Conservation (phyloP, 2,113 vertebrate genomes). For the Dromiciops gliroides region DNA sequence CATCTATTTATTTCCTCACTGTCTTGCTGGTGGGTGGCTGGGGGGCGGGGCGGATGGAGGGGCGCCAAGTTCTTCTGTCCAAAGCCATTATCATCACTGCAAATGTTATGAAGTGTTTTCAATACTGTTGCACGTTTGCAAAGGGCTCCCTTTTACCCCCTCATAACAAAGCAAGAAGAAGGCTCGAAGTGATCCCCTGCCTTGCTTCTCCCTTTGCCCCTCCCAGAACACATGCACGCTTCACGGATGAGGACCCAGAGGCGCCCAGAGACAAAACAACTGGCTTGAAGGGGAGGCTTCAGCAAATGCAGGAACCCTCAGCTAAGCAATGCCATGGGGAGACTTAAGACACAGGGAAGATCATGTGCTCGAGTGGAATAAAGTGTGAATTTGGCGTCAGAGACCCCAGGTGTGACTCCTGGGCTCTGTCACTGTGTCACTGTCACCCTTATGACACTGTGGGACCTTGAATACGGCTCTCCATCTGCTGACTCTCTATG, state of each 20-base stretch:
- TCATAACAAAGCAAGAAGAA: background rate
- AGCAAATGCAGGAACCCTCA: background rate
- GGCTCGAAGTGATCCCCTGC: background rate
- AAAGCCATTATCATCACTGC: background rate
- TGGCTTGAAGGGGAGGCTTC: background rate
- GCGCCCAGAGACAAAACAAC: background rate
- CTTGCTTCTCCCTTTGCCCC: background rate
- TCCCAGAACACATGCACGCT: background rate
- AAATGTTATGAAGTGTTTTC: background rate
- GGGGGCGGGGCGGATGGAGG: no score
- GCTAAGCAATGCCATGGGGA: conserved; percentile 17
- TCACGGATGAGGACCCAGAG: background rate
- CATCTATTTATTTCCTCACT: background rate
- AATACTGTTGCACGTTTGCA: background rate
- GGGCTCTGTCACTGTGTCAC: background rate
- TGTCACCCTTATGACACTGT: background rate
- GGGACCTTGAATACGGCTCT: background rate
- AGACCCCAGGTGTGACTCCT: background rate
- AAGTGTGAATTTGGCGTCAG: no score
- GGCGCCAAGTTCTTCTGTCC: background rate
- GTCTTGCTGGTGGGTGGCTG: background rate
- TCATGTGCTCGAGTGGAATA: background rate
- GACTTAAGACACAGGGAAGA: background rate
- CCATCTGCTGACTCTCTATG: background rate
- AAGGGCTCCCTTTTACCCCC: background rate